A percentile compares a stretch with the other conserved stretches of the same genome.
phyloP scores from a whole-genome alignment of 2,888 invertebrate genomes.

The Cecidostiba fungosa region DNA sequence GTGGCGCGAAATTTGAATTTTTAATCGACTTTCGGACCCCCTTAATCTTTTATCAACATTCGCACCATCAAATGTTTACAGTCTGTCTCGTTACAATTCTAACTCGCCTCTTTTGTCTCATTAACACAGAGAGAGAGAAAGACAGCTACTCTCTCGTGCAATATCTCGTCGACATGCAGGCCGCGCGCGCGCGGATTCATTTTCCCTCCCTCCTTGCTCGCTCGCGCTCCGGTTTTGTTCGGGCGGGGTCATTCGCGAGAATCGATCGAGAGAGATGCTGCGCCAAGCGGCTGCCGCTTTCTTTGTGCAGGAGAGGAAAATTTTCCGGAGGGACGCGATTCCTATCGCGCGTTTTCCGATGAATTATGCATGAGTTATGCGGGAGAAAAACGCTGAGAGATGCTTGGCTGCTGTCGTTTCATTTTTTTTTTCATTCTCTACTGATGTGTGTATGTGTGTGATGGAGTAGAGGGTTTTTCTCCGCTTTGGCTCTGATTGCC shows the following conservation, averaged over 20 bases:
- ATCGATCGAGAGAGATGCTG: slow-evolving; percentile 50
- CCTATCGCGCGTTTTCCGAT: slow-evolving; percentile 18
- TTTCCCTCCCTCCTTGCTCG: background rate
- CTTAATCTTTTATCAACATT: no score
- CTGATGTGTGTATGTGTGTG: background rate
- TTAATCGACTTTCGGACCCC: no score
- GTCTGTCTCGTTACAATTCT: slow-evolving; percentile 1
- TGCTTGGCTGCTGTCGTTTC: background rate
- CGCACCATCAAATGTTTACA: no score
- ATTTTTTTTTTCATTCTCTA: background rate
- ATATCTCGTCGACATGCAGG: background rate
- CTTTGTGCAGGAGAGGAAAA: background rate
- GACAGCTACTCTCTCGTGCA: background rate
- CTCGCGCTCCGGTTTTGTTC: slow-evolving; percentile 46
- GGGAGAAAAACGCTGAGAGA: background rate
- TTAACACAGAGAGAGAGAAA: background rate
- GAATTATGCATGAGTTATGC: slow-evolving; percentile 45
- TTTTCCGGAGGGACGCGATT: background rate
- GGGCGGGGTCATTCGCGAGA: slow-evolving; percentile 58
- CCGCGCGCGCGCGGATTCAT: slow-evolving; percentile 17
- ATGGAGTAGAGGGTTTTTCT: background rate
- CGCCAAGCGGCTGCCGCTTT: background rate
- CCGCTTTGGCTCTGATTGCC: slow-evolving; percentile 26
- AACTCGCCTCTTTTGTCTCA: slow-evolving; percentile 32
- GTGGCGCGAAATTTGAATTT: no score